Evolutionary conservation across 2,113 vertebrate species (phyloP).

Genomic region (Pluvianellus socialis): DNA sequence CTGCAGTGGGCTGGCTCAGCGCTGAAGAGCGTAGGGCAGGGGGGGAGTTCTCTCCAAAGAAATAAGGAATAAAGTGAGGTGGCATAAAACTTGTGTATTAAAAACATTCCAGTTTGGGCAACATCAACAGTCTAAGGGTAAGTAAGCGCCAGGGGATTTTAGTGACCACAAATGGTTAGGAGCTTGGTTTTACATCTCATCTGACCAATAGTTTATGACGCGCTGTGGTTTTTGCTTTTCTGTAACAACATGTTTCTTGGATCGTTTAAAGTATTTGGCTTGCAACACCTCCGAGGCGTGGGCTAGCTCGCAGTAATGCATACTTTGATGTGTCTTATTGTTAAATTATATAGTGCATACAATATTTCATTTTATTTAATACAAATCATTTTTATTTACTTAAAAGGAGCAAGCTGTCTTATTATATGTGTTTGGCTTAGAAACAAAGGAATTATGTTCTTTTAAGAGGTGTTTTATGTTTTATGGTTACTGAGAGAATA

Average conservation of each 20-base stretch:
- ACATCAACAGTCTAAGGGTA: neutral
- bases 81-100: neutral
- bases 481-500: constrained; percentile 74
- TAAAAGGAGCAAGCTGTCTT: constrained; percentile 73
- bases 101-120: neutral
- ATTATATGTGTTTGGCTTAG: constrained; percentile 69
- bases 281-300: constrained; percentile 57
- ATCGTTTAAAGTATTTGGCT: constrained; percentile 54
- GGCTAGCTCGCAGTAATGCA: constrained; percentile 36
- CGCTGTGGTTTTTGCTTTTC: constrained; percentile 10
- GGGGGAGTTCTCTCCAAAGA: neutral
- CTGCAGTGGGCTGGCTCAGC: neutral
- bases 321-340: constrained; percentile 68
- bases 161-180: neutral
- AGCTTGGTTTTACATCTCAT: neutral
- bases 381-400: constrained; percentile 74
- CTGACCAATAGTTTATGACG: constrained; percentile 10
- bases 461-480: constrained; percentile 81
- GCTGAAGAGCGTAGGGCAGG: accelerated
- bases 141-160: neutral
- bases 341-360: constrained; percentile 61
- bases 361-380: constrained; percentile 73
- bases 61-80: neutral
- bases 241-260: constrained; percentile 47
- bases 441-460: constrained; percentile 75